A percentile compares a stretch with the other conserved stretches of the same genome.
Evolutionary conservation across 2,797 vertebrate species (phyloP).

Genomic region (Molossus molossus): DNA sequence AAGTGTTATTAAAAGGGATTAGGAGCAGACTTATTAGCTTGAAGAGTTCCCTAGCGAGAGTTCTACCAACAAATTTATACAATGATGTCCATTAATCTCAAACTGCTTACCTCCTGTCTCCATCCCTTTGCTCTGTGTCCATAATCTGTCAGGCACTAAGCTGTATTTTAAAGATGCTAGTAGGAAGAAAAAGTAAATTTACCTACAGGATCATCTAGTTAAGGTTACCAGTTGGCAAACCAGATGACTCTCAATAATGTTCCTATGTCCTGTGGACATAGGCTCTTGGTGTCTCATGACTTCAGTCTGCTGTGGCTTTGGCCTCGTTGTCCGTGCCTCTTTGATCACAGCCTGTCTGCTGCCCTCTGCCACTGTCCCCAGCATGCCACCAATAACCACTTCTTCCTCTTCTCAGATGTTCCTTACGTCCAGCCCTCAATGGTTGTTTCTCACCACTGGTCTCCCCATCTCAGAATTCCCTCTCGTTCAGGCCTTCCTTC

Average conservation of each 20-base stretch:
- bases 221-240: background rate
- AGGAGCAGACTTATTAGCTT: background rate
- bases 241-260: background rate
- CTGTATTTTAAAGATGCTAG: constrained; percentile 8
- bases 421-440: background rate
- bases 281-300: background rate
- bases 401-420: background rate
- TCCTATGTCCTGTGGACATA: background rate
- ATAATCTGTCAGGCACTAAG: background rate
- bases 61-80: background rate
- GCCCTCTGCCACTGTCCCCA: background rate
- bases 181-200: constrained; percentile 20
- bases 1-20: background rate
- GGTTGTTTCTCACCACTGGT: background rate
- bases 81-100: background rate
- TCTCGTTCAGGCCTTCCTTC: background rate
- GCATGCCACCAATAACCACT: background rate
- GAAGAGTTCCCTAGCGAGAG: background rate
- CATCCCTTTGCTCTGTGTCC: background rate
- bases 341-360: background rate
- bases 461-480: background rate
- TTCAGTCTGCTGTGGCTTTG: background rate
- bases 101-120: background rate
- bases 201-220: background rate
- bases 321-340: background rate